Percentiles rank a stretch among this genome's conserved stretches.
Conservation (phyloP, 2,113 vertebrate species). For the Atlantisia rogersi region DNA sequence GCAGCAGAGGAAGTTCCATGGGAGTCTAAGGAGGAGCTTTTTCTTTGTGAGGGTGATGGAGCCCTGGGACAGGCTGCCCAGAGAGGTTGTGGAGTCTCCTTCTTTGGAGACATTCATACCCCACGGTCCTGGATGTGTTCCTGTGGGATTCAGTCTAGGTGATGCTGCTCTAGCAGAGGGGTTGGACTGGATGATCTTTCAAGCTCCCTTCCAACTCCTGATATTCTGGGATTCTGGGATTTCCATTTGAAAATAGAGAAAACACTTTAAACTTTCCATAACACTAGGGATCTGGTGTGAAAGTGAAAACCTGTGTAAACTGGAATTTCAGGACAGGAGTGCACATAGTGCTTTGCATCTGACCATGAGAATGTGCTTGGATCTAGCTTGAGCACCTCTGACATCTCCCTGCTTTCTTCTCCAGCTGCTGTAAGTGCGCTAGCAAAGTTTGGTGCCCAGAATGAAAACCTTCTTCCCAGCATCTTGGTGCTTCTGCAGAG, state of each 20-base stretch:
- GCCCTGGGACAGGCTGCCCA: no score
- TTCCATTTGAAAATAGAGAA: not conserved
- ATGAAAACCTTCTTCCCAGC: slow-evolving; percentile 93
- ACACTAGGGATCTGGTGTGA: fast-evolving
- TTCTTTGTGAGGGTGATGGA: no score
- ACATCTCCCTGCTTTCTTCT: not conserved
- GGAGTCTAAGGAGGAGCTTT: no score
- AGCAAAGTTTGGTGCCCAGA: slow-evolving; percentile 98
- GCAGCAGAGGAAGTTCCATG: no score
- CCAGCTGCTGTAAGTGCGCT: slow-evolving; percentile 94
- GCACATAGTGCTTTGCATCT: not conserved
- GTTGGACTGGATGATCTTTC: no score
- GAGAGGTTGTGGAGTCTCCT: no score
- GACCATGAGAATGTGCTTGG: not conserved
- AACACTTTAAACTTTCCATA: fast-evolving
- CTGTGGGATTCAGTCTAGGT: no score
- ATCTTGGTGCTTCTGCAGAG: slow-evolving; percentile 96
- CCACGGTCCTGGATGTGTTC: no score
- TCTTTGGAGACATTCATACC: no score
- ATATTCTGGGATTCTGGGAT: no score
- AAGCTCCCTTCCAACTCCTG: no score
- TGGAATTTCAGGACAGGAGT: not conserved
- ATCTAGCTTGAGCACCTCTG: not conserved
- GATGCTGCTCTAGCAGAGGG: no score
- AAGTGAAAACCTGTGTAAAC: not conserved